Evolutionary conservation across 2,888 invertebrate genomes (phyloP).

Genomic region (Eustalomyia histrio): DNA sequence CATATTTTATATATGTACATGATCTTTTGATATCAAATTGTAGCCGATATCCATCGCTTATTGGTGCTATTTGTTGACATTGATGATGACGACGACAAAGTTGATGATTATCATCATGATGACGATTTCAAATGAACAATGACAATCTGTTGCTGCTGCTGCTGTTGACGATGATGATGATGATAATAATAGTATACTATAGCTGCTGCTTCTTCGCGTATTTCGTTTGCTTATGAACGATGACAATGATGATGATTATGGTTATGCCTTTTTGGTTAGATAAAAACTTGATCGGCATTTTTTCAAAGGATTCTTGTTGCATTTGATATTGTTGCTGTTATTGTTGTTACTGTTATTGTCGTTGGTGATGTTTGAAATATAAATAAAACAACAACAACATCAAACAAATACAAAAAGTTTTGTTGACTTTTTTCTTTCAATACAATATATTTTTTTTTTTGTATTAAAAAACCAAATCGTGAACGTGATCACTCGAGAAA

Average conservation of each 20-base stretch:
- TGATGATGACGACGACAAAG: conserved; percentile 63
- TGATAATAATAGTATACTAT: no score
- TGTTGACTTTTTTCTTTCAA: conserved; percentile 20
- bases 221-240: conserved; percentile 3
- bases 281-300: conserved; percentile 67
- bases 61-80: conserved; percentile 65
- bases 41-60: conserved; percentile 64
- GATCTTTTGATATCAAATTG: conserved; percentile 65
- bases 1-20: conserved; percentile 57
- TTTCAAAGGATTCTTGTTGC: conserved; percentile 59
- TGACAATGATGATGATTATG: conserved; percentile 59
- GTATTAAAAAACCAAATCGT: conserved; percentile 60
- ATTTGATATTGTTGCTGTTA: conserved; percentile 28
- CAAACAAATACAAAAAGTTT: conserved; percentile 21
- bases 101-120: conserved; percentile 40
- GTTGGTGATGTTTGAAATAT: conserved; percentile 58
- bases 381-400: conserved; percentile 49
- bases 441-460: conserved; percentile 60
- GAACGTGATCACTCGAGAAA: conserved; percentile 65
- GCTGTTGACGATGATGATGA: no score
- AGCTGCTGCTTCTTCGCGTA: conserved; percentile 21
- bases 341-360: conserved; percentile 53
- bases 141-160: conserved; percentile 50
- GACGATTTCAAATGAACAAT: conserved; percentile 38
- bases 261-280: conserved; percentile 69